Base-by-base conservation (phyloP, 2,888 invertebrate species). In the Aphodius granarius region DNA sequence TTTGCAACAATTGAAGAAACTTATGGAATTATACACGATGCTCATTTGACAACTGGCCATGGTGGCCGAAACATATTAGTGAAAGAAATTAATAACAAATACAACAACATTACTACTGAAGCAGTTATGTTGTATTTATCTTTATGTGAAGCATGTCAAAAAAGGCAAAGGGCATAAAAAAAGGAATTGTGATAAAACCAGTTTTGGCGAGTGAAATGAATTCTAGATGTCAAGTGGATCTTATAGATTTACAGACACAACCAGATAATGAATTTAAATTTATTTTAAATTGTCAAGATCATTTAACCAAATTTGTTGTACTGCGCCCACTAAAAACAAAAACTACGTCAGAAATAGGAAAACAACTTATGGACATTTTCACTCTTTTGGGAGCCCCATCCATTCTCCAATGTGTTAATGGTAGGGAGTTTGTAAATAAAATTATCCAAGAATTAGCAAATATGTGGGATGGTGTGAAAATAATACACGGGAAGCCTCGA, bases 401-500 rank as follows among this genome's bases (percentile, higher is more conserved):
- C n/a, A 83, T 86, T 74, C 78, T 85, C 17, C 84, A 85, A 70
- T 78, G 77, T 71, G 82, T 82, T 73, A 83, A 84, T 77, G 84
- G 83, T 9, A 73, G 83, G 62, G 84, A 85, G 77, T 86, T 86
- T 80, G 78, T 74, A 21, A 84, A 82, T 73, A 62, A 76, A 65
- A 71, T 83, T 62, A 80, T 83, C 43, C 72, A 78, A 65, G 80
- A 83, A 73, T 62, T 83, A 84, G 78, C 79, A 71, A 13, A 1
- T 6, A 79, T 84, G 78, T 86, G 85, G 84, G 77, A 79, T 15
- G 83, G 79, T 72, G 62, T 82, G 16, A 86, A 86, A 82, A 83
- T 86, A 43, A 82, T 86, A 22, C 84, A 85, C 21, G 84, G 85
- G 19, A 84, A 86, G 80, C 83, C 84, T 9, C 75, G 84, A 23